phyloP scores from a whole-genome alignment of 1,140 invertebrate species.

The Papilio glaucus region DNA sequence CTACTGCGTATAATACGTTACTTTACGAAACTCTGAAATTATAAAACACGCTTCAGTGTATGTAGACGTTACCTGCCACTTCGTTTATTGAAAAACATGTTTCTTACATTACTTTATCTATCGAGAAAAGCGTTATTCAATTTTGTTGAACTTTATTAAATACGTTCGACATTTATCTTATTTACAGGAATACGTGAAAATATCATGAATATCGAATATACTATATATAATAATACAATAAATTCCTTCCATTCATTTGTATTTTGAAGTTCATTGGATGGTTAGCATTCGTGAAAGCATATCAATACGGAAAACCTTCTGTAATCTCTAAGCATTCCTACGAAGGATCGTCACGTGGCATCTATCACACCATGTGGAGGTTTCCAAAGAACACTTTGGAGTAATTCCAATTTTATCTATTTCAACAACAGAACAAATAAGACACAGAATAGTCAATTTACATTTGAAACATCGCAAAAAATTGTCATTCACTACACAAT shows the following conservation, averaged over 20 bases:
- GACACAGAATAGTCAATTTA: background rate
- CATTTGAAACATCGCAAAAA: background rate
- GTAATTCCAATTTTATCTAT: background rate
- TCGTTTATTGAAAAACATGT: background rate
- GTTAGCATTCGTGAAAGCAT: background rate
- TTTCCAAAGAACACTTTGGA: background rate
- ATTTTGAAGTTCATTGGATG: background rate
- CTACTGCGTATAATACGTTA: no score
- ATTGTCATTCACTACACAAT: background rate
- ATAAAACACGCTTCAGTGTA: background rate
- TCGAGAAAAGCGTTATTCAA: conserved; percentile 1
- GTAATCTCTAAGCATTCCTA: no score
- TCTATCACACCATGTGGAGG: background rate
- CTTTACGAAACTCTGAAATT: background rate
- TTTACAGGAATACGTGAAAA: background rate
- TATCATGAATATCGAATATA: background rate
- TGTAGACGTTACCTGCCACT: background rate
- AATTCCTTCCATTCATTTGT: background rate
- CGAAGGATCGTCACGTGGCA: no score
- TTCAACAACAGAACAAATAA: background rate
- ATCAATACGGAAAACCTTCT: no score
- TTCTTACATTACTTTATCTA: background rate
- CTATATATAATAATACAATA: no score
- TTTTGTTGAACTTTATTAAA: background rate
- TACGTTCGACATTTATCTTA: no score